A percentile compares a stretch with the other conserved stretches of the same genome.
These are phyloP conservation scores for Drosophila nannoptera DNA, from an alignment of 1,140 invertebrate species.

Conservation along the genomic window DNA sequence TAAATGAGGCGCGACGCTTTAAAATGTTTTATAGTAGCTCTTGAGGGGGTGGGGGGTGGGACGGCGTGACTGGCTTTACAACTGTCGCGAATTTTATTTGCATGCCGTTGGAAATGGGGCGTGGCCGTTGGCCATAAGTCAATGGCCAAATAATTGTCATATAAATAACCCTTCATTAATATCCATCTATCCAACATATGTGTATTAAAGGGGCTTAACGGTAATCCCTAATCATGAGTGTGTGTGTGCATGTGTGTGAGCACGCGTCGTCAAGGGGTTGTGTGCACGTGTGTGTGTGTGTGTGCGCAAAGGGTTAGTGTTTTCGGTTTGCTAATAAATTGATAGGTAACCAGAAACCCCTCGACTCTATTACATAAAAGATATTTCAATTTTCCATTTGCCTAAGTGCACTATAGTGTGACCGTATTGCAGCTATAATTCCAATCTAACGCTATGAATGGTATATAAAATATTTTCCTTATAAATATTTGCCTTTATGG, in stretches of 20 bases:
- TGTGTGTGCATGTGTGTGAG: slow-evolving; percentile 2
- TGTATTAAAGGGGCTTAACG: slow-evolving; percentile 19
- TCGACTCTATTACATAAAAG: slow-evolving; percentile 6
- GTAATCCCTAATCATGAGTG: slow-evolving; percentile 11
- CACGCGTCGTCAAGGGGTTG: slow-evolving; percentile 9
- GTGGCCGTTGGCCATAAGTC: slow-evolving; percentile 52
- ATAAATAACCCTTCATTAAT: slow-evolving; percentile 42
- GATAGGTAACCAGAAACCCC: slow-evolving; percentile 25
- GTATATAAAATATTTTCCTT: too few species aligned
- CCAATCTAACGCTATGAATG: too few species aligned
- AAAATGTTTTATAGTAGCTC: slow-evolving; percentile 36
- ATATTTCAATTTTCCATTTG: slow-evolving; percentile 19
- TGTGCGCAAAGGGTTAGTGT: slow-evolving; percentile 11
- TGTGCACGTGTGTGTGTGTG: slow-evolving; percentile 1
- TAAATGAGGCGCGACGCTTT: slow-evolving; percentile 62
- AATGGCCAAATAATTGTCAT: slow-evolving; percentile 51
- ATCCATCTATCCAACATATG: slow-evolving; percentile 27
- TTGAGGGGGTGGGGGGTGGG: background rate
- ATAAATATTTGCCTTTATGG: too few species aligned
- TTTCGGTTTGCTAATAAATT: slow-evolving; percentile 35
- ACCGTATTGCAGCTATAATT: background rate
- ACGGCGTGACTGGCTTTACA: slow-evolving; percentile 11
- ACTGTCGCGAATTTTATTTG: slow-evolving; percentile 60
- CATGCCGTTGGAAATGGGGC: slow-evolving; percentile 37
- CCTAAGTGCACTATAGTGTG: background rate